phyloP scores from a whole-genome alignment of 2,797 vertebrate genomes.

The Melanotaenia maccullochi region DNA sequence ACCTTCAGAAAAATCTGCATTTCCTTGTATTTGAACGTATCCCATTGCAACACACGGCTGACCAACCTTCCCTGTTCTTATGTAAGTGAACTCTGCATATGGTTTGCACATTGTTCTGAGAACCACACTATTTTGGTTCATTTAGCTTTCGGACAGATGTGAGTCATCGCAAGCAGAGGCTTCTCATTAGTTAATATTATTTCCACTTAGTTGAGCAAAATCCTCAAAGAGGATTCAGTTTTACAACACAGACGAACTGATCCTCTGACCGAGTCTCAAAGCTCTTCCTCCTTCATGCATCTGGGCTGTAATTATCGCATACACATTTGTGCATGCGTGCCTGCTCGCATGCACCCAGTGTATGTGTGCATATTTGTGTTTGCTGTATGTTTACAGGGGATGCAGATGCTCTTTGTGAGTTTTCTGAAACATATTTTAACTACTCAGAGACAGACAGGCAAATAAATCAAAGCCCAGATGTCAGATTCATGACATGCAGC shows the following conservation, averaged over 20 bases:
- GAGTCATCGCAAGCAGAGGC: conserved; percentile 71
- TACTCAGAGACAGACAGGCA: conserved; percentile 9
- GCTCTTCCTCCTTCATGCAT: conserved; percentile 36
- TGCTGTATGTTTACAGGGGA: conserved; percentile 24
- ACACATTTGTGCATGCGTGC: conserved; percentile 4
- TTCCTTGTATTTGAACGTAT: conserved; percentile 3
- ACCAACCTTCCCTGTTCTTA: conserved; percentile 53
- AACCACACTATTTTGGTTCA: conserved; percentile 53
- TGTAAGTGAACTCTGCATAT: conserved; percentile 48
- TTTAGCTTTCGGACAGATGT: conserved; percentile 69
- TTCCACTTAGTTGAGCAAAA: conserved; percentile 69
- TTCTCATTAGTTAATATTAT: conserved; percentile 73
- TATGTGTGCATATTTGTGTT: conserved; percentile 6
- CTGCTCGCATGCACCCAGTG: conserved; percentile 4
- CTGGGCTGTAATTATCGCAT: conserved; percentile 24
- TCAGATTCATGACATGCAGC: conserved; percentile 24
- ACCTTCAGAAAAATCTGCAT: conserved; percentile 3
- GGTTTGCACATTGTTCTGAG: conserved; percentile 58
- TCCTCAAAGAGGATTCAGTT: conserved; percentile 43
- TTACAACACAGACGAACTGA: conserved; percentile 34
- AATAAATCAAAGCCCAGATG: conserved; percentile 56
- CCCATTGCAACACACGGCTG: conserved; percentile 26
- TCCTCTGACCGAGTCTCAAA: conserved; percentile 45
- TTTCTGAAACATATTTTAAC: conserved; percentile 15
- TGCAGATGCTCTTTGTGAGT: conserved; percentile 30